These are phyloP conservation scores for Archips xylosteana DNA, from an alignment of 2,888 invertebrate genomes.

Conservation along the genomic window DNA sequence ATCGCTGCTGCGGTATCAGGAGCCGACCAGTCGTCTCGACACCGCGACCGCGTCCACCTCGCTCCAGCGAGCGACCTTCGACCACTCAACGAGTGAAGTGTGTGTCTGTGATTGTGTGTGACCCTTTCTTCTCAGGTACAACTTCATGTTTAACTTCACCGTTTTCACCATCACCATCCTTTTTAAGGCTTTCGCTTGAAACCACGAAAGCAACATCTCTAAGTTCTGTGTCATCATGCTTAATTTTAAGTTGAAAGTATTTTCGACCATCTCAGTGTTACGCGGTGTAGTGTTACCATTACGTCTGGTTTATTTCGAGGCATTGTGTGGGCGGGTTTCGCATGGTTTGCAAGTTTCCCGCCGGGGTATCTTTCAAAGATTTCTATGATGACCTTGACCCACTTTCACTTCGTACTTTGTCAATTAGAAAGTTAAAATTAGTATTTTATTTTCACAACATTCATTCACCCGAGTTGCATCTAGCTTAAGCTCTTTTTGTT, in stretches of 20 bases:
- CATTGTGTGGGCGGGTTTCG: constrained; percentile 70
- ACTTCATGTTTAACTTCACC: background rate
- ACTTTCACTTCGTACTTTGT: constrained; percentile 51
- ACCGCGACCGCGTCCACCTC: constrained; percentile 81
- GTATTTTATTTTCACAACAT: background rate
- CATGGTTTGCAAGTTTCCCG: constrained; percentile 40
- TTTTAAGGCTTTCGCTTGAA: background rate
- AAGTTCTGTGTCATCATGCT: background rate
- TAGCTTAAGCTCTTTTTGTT: background rate
- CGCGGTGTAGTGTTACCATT: constrained; percentile 79
- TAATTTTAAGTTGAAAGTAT: constrained; percentile 28
- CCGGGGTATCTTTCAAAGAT: constrained; percentile 47
- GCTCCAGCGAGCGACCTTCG: constrained; percentile 80
- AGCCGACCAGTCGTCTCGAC: constrained; percentile 77
- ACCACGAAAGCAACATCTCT: background rate
- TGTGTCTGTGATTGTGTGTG: constrained; percentile 81
- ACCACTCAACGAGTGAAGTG: constrained; percentile 83
- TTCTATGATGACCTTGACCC: constrained; percentile 77
- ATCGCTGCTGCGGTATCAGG: constrained; percentile 59
- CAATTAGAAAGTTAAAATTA: constrained; percentile 43
- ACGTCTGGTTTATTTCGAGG: constrained; percentile 80
- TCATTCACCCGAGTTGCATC: background rate
- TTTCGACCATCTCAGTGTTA: constrained; percentile 64
- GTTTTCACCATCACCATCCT: background rate
- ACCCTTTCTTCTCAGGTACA: constrained; percentile 53